Percentiles rank a stretch among this genome's conserved stretches.
Conservation (phyloP, 1,140 invertebrate genomes). For the Dryas iulia region DNA sequence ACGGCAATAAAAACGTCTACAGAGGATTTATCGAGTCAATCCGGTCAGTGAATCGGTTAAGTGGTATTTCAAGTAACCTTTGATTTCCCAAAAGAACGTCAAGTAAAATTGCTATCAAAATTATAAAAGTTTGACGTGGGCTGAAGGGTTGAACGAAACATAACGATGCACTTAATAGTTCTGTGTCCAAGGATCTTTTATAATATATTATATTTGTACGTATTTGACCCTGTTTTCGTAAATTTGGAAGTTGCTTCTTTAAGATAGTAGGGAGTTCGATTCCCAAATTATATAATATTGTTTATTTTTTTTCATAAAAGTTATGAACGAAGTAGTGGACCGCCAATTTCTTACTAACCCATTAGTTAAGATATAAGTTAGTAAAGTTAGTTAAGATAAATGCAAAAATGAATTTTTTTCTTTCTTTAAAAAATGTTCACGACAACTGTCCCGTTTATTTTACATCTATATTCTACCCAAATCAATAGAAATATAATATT, state of each 20-base stretch:
- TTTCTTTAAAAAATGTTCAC: too few relatives aligned
- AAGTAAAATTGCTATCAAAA: constrained; percentile 24
- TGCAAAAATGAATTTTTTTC: too few relatives aligned
- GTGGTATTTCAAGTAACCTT: constrained; percentile 44
- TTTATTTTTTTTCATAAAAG: too few relatives aligned
- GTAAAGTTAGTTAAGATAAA: too few relatives aligned
- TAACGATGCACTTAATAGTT: constrained; percentile 17
- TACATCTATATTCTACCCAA: too few relatives aligned
- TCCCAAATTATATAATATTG: too few relatives aligned
- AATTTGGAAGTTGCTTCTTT: neutral
- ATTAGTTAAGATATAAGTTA: too few relatives aligned
- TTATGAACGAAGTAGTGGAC: too few relatives aligned
- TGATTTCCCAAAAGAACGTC: constrained; percentile 44
- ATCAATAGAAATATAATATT: too few relatives aligned
- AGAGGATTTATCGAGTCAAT: constrained; percentile 42
- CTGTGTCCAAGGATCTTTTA: neutral
- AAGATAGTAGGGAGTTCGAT: neutral
- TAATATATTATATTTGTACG: neutral
- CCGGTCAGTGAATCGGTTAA: constrained; percentile 37
- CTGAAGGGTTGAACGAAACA: constrained; percentile 30
- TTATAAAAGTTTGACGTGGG: constrained; percentile 36
- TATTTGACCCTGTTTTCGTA: neutral
- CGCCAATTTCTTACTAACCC: too few relatives aligned
- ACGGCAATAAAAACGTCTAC: constrained; percentile 36
- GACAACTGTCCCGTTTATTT: too few relatives aligned